A percentile compares a stretch with the other conserved stretches of the same genome.
Evolutionary conservation across 2,888 invertebrate genomes (phyloP).

Genomic region (Pristionchus exspectatus): DNA sequence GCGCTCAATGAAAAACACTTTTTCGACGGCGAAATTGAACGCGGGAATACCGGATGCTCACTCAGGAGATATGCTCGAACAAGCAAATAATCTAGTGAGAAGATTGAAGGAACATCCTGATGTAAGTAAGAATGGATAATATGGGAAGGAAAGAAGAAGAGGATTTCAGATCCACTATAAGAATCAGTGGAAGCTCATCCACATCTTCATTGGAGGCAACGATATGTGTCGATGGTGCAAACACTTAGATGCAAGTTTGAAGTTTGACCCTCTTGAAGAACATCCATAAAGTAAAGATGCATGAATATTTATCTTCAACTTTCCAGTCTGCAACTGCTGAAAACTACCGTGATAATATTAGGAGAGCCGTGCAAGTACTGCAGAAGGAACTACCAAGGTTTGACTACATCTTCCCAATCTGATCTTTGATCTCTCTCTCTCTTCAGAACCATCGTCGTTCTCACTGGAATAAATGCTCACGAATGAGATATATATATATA

Average conservation of each 20-base stretch:
- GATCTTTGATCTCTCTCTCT: neutral
- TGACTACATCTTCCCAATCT: neutral
- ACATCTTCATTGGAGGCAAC: slow-evolving; percentile 75
- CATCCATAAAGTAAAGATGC: too few species aligned
- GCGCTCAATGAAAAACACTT: neutral
- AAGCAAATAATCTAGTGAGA: slow-evolving; percentile 67
- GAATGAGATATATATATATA: too few species aligned
- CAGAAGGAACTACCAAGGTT: slow-evolving; percentile 7
- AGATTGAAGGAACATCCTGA: slow-evolving; percentile 66
- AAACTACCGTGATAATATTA: slow-evolving; percentile 25
- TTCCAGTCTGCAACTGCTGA: slow-evolving; percentile 22
- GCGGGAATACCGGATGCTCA: slow-evolving; percentile 71
- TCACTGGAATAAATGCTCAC: too few species aligned
- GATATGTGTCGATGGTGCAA: slow-evolving; percentile 70
- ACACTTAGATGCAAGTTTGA: slow-evolving; percentile 57
- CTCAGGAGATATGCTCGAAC: slow-evolving; percentile 64
- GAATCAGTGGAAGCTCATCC: slow-evolving; percentile 75
- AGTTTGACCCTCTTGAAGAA: neutral
- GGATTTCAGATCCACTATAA: slow-evolving; percentile 66
- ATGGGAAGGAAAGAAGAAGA: slow-evolving; percentile 68
- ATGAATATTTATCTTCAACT: too few species aligned
- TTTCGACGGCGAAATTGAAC: slow-evolving; percentile 63
- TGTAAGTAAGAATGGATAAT: slow-evolving; percentile 63
- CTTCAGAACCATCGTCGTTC: slow-evolving; percentile 70
- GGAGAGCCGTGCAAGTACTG: slow-evolving; percentile 6